phyloP scores from a whole-genome alignment of 2,888 invertebrate species.

The Lampropteryx suffumata region DNA sequence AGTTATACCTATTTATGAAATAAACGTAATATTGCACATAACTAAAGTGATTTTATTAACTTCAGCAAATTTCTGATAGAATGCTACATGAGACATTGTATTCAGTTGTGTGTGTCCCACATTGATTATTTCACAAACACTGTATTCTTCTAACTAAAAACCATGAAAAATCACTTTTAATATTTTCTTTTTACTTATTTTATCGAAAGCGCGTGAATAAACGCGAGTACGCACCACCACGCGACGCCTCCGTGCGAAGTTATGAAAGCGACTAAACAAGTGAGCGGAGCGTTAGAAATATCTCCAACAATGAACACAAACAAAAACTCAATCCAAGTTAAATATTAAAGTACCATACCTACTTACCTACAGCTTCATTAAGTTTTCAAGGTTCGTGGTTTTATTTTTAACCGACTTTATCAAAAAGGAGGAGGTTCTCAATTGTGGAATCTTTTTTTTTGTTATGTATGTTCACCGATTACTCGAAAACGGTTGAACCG shows the following conservation, averaged over 20 bases:
- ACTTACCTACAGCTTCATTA: slow-evolving; percentile 37
- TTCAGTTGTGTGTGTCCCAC: slow-evolving; percentile 22
- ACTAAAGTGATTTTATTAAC: background rate
- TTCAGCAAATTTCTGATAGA: too few species aligned
- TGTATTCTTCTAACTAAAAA: background rate
- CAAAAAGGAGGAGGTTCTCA: too few species aligned
- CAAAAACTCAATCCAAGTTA: slow-evolving; percentile 46
- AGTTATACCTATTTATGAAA: too few species aligned
- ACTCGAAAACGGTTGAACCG: too few species aligned
- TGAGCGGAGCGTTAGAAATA: slow-evolving; percentile 62
- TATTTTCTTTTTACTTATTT: background rate
- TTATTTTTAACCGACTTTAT: too few species aligned
- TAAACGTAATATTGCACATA: too few species aligned
- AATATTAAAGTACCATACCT: too few species aligned
- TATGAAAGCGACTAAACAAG: slow-evolving; percentile 62
- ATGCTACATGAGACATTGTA: slow-evolving; percentile 16
- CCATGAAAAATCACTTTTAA: too few species aligned
- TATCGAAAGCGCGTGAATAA: background rate
- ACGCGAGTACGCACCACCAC: slow-evolving; percentile 41
- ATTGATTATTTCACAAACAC: slow-evolving; percentile 12
- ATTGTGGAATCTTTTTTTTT: too few species aligned
- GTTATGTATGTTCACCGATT: too few species aligned
- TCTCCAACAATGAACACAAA: slow-evolving; percentile 63
- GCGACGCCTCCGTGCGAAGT: slow-evolving; percentile 51
- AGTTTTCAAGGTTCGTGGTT: slow-evolving; percentile 47